Percentiles rank a stretch among this genome's conserved stretches.
phyloP scores from a whole-genome alignment of 2,113 vertebrate species.

The Neopipo cinnamomea region DNA sequence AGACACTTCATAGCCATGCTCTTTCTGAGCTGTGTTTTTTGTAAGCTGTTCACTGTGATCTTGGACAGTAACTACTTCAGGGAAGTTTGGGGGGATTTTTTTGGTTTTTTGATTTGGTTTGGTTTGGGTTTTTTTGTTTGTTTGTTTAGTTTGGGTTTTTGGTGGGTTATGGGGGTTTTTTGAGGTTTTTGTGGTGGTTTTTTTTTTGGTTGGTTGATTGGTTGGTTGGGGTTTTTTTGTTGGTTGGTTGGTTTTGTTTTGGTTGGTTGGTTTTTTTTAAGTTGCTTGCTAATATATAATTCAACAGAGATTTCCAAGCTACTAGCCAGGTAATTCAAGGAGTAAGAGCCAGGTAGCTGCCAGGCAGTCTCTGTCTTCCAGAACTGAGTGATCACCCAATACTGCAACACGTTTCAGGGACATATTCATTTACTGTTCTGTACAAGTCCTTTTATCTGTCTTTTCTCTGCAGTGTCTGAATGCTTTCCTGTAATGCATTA shows the following conservation, averaged over 20 bases:
- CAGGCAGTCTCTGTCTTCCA: not conserved
- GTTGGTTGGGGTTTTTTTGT: too few relatives aligned
- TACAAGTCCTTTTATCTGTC: not conserved
- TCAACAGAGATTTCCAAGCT: slow-evolving; percentile 2
- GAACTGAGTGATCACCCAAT: not conserved
- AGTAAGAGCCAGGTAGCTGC: slow-evolving; percentile 17
- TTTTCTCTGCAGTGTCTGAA: not conserved
- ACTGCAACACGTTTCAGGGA: not conserved
- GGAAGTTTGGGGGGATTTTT: too few relatives aligned
- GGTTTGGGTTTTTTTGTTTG: not conserved
- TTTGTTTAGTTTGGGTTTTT: too few relatives aligned
- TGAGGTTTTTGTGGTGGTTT: too few relatives aligned
- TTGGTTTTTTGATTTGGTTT: not conserved
- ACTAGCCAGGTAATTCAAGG: slow-evolving; percentile 5
- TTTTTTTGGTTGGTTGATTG: not conserved
- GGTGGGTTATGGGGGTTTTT: too few relatives aligned
- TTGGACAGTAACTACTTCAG: not conserved
- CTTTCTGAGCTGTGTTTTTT: not conserved
- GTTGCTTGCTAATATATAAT: not conserved
- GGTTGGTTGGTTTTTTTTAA: not conserved
- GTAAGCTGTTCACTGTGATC: not conserved
- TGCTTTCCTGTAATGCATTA: slow-evolving; percentile 17
- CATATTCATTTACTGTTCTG: not conserved
- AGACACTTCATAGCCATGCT: not conserved
- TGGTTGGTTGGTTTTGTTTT: not conserved